phyloP scores from a whole-genome alignment of 1,140 invertebrate species.

The Meloidogyne floridensis region DNA sequence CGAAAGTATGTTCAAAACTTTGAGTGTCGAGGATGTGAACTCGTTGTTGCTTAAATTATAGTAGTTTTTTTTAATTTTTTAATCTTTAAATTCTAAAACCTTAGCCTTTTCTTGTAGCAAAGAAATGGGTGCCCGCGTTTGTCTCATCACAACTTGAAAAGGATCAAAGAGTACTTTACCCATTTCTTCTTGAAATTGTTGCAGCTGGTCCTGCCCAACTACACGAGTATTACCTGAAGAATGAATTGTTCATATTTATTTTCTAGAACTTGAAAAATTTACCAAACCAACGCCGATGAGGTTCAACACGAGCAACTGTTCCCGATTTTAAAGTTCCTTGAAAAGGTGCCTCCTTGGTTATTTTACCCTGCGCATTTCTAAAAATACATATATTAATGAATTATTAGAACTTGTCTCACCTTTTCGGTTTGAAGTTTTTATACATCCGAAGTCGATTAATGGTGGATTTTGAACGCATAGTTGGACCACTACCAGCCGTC shows the following conservation, averaged over 20 bases:
- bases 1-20: slow-evolving; percentile 89
- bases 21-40: slow-evolving; percentile 94
- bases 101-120: slow-evolving; percentile 90
- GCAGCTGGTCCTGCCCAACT: slow-evolving; percentile 88
- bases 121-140: slow-evolving; percentile 88
- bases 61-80: background rate
- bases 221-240: slow-evolving; percentile 71
- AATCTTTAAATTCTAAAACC: slow-evolving; percentile 54
- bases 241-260: slow-evolving; percentile 5
- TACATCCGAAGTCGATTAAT: slow-evolving; percentile 90
- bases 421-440: slow-evolving; percentile 89
- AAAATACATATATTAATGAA: slow-evolving; percentile 38
- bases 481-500: slow-evolving; percentile 23
- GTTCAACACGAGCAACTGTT: slow-evolving; percentile 87
- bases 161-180: slow-evolving; percentile 90
- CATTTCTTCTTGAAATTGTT: slow-evolving; percentile 95
- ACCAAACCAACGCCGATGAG: slow-evolving; percentile 95
- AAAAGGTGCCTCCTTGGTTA: slow-evolving; percentile 89
- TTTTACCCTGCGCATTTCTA: slow-evolving; percentile 83
- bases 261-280: background rate
- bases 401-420: slow-evolving; percentile 67
- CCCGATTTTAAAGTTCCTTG: slow-evolving; percentile 86
- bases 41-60: slow-evolving; percentile 72
- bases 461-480: slow-evolving; percentile 79
- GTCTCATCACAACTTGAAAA: slow-evolving; percentile 95